phyloP scores from a whole-genome alignment of 2,888 invertebrate genomes.

The Leptarthrus brevirostris region DNA sequence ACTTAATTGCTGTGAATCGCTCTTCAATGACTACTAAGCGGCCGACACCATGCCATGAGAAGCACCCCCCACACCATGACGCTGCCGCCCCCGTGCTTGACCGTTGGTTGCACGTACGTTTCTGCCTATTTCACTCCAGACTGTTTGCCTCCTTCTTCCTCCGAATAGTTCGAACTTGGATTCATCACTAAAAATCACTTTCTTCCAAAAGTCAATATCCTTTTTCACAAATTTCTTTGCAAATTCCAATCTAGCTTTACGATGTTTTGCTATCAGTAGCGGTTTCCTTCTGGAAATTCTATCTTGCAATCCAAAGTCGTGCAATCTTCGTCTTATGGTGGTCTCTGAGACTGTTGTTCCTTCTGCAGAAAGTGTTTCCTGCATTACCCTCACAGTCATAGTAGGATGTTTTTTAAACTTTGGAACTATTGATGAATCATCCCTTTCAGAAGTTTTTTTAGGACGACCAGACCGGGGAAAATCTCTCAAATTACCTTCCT shows the following conservation, averaged over 20 bases:
- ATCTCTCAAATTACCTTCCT: no score
- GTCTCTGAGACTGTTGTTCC: background rate
- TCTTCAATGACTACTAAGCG: background rate
- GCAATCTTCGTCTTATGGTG: background rate
- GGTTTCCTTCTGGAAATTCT: background rate
- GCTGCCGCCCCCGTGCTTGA: background rate
- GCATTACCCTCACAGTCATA: background rate
- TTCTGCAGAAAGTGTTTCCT: background rate
- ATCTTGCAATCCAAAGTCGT: background rate
- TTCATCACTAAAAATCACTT: slow-evolving; percentile 21
- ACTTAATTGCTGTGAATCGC: background rate
- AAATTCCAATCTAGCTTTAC: background rate
- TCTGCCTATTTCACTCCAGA: background rate
- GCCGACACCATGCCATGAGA: background rate
- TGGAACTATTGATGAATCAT: no score
- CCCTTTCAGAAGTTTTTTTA: no score
- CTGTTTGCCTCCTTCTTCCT: no score
- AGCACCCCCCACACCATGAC: background rate
- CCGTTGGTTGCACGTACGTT: background rate
- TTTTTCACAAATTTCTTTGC: no score
- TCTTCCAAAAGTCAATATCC: background rate
- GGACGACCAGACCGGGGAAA: no score
- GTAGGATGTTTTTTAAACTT: no score
- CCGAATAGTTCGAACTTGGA: slow-evolving; percentile 23
- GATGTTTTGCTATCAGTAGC: background rate